phyloP scores from a whole-genome alignment of 2,113 vertebrate genomes.

The Atrichornis clamosus region DNA sequence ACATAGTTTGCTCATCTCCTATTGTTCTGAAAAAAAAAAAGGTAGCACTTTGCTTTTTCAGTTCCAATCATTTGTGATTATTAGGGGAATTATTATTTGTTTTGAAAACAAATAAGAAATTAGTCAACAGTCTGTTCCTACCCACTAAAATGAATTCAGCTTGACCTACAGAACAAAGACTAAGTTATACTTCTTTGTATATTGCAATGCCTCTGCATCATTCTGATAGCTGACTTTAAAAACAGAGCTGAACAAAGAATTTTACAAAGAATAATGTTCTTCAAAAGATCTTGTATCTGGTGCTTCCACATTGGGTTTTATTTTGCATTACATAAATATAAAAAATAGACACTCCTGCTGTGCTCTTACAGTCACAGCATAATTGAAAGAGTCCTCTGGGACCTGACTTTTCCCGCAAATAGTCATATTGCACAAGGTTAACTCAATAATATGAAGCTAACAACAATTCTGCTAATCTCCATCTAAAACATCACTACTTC shows the following conservation, averaged over 20 bases:
- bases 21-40: constrained; percentile 2
- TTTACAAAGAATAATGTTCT: constrained; percentile 13
- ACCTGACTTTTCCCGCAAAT: constrained; percentile 12
- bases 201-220: not conserved
- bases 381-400: constrained; percentile 4
- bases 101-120: constrained; percentile 47
- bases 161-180: constrained; percentile 53
- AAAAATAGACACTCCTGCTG: constrained; percentile 17
- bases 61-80: constrained; percentile 30
- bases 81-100: constrained; percentile 35
- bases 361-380: constrained; percentile 10
- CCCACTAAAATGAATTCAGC: constrained; percentile 36
- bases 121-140: constrained; percentile 12
- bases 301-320: not conserved
- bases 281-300: constrained; percentile 26
- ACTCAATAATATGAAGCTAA: constrained; percentile 23
- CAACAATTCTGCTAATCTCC: not conserved
- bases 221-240: constrained; percentile 10
- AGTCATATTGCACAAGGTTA: constrained; percentile 23
- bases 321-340: constrained; percentile 35
- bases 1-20: not conserved
- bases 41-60: constrained; percentile 26
- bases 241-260: constrained; percentile 16
- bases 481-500: not conserved
- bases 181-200: not conserved